These are phyloP conservation scores for Spea hammondii DNA, from an alignment of 2,797 vertebrate genomes.

Conservation along the genomic window DNA sequence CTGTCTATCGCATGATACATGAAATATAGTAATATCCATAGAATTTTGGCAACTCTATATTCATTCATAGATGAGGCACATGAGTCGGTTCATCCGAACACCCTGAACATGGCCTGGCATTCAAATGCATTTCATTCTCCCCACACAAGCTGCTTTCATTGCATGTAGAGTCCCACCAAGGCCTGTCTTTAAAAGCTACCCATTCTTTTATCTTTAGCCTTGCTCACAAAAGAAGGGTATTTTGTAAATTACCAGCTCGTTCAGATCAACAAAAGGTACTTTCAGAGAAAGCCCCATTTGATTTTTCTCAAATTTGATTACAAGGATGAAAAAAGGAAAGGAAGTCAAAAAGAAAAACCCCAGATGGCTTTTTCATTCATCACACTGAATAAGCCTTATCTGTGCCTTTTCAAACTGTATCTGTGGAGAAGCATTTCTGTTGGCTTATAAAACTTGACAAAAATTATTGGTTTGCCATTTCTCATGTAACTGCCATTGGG, in stretches of 20 bases:
- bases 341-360: conserved; percentile 97
- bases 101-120: conserved; percentile 97
- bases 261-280: conserved; percentile 99
- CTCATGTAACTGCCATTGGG: conserved; percentile 90
- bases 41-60: conserved; percentile 32
- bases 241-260: conserved; percentile 99
- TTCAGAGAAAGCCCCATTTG: conserved; percentile 99
- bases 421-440: conserved; percentile 97
- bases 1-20: conserved; percentile 64
- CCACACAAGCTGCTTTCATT: conserved; percentile 99
- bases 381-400: conserved; percentile 97
- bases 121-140: conserved; percentile 99
- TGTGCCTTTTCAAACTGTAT: conserved; percentile 98
- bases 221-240: conserved; percentile 99
- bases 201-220: conserved; percentile 99
- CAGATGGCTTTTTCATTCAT: conserved; percentile 99
- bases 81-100: conserved; percentile 83
- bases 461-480: conserved; percentile 99
- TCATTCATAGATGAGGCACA: conserved; percentile 86
- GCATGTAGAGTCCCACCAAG: conserved; percentile 98
- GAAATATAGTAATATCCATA: conserved; percentile 59
- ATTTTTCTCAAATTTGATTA: conserved; percentile 99
- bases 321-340: conserved; percentile 87
- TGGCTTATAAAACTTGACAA: conserved; percentile 97
- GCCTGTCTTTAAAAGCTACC: conserved; percentile 99